Base-by-base conservation (phyloP, 2,888 invertebrate species). In the Hylaea fasciaria region DNA sequence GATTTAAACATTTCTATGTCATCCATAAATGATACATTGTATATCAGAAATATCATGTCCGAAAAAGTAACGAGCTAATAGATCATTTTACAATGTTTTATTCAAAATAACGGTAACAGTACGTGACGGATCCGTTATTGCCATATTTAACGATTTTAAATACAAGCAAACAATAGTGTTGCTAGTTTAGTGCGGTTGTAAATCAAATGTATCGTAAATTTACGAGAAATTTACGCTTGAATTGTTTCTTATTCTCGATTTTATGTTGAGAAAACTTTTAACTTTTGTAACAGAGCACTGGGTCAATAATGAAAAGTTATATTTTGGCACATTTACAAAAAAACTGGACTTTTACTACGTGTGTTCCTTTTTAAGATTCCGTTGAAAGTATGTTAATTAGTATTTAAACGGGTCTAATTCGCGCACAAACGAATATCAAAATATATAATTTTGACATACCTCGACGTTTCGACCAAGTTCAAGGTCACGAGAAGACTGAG, bases 111-210 rank as follows among this genome's bases (percentile, higher is more conserved):
- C 88, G 83, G 85, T 82, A 71, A 66, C 57, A 62, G 64, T 77
- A 82, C 87, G 88, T 90, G 90, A 87, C 85, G 75, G 82, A 82
- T 73, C 72, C 68, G 82, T 81, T 85, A 83, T 87, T 87, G 83
- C 84, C 81, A 83, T 86, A 87, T 90, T 91, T 89, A 89, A 87
- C 78, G 78, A 83, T 83, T 81, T 74, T 73, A 81, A 85, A 82
- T 76, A 81, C 85, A 83, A 85, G 79, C 83, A 78, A 73, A 87
- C 85, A 87, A 89, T 86, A 73, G 83, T 83, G 81, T 80, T 83
- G 81, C 79, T 64, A 80, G 75, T 88, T 89, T 89, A 88, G 84
- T 77, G 81, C 68, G 71, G 67, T 64, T 74, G 80, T 90, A 90
- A 90, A 90, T 90, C 90, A 89, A 81, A 78, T 64, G 50, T 54